Evolutionary conservation across 2,888 invertebrate genomes (phyloP).

Genomic region (Scaptomyza cyrtandrae): DNA sequence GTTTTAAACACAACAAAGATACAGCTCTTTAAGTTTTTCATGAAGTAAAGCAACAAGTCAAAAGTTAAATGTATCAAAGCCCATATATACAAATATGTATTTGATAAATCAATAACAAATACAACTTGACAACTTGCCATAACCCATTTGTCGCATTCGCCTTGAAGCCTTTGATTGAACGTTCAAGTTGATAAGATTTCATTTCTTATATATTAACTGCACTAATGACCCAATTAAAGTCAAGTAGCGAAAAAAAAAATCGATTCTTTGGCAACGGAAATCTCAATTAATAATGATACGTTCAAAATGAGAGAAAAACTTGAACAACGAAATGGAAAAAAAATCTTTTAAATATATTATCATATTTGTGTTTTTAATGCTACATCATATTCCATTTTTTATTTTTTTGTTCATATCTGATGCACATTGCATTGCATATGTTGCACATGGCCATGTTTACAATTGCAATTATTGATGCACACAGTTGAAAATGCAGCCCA

Average conservation of each 20-base stretch:
- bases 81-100: too few relatives aligned
- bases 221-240: conserved; percentile 6
- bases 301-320: neutral
- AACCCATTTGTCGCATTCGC: too few relatives aligned
- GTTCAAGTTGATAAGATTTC: too few relatives aligned
- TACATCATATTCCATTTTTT: neutral
- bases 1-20: conserved; percentile 1
- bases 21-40: too few relatives aligned
- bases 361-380: conserved; percentile 47
- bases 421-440: conserved; percentile 36
- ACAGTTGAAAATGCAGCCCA: conserved; percentile 54
- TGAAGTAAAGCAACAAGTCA: too few relatives aligned
- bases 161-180: too few relatives aligned
- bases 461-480: conserved; percentile 71
- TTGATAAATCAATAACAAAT: too few relatives aligned
- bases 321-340: neutral
- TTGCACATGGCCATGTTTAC: conserved; percentile 52
- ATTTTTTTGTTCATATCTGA: conserved; percentile 21
- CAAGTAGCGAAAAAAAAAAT: conserved; percentile 1
- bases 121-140: too few relatives aligned
- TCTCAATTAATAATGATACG: neutral
- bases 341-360: conserved; percentile 45
- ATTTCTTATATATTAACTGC: neutral
- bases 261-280: neutral
- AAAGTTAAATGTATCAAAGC: too few relatives aligned